These are phyloP conservation scores for Melanotaenia trifasciata DNA, from an alignment of 2,797 vertebrate species.

Conservation along the genomic window DNA sequence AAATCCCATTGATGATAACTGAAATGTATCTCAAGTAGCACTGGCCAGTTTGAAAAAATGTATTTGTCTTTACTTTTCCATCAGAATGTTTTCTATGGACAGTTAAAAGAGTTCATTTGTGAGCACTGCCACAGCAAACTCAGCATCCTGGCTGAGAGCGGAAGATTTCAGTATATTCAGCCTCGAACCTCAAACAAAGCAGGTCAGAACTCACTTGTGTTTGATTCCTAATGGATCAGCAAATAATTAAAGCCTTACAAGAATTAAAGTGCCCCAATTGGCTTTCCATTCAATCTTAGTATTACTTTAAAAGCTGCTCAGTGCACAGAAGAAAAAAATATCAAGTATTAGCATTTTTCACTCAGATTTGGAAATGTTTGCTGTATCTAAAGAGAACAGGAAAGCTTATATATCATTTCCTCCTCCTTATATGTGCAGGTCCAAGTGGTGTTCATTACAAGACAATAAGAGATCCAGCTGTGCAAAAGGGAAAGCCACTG, in stretches of 20 bases:
- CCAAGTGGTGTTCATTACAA: constrained; percentile 51
- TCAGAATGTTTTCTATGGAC: constrained; percentile 83
- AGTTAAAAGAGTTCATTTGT: constrained; percentile 83
- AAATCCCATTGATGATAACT: not conserved
- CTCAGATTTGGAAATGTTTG: not conserved
- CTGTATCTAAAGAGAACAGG: not conserved
- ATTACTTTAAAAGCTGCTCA: constrained; percentile 8
- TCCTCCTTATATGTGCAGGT: constrained; percentile 49
- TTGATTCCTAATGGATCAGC: constrained; percentile 24
- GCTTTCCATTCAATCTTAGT: constrained; percentile 12
- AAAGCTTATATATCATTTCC: not conserved
- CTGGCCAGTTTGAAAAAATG: not conserved
- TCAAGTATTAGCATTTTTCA: not conserved
- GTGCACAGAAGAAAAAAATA: not conserved
- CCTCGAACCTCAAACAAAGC: constrained; percentile 65
- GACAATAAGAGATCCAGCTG: constrained; percentile 77
- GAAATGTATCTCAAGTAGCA: not conserved
- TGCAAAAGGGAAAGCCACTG: constrained; percentile 86
- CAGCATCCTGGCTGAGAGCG: constrained; percentile 80
- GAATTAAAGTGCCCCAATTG: constrained; percentile 16
- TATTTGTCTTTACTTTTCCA: constrained; percentile 10
- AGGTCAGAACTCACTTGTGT: constrained; percentile 66
- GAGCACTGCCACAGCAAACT: constrained; percentile 85
- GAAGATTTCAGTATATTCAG: constrained; percentile 83
- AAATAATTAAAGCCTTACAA: constrained; percentile 12